Base-by-base conservation (phyloP, 1,140 invertebrate genomes). In the Trichonephila clavipes region DNA sequence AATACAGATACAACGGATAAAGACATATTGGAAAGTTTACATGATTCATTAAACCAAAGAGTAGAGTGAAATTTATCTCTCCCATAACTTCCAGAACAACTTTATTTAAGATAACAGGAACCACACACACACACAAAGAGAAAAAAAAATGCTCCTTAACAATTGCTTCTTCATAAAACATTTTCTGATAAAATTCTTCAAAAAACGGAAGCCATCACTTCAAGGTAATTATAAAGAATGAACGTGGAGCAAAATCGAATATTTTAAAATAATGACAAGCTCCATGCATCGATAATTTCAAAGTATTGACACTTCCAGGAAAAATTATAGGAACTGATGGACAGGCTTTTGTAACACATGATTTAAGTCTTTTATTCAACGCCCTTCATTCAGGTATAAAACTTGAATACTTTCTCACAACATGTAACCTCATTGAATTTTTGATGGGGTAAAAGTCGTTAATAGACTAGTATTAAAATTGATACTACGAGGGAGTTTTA, bases 321-420 rank as follows among this genome's bases (percentile, higher is more conserved):
- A 59, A 83, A 83, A 58, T 51, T 40, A 59, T 51, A 83, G 16
- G 51, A 59, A 12, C 59, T 83, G 82, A 83, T 83, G 44, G 82
- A 83, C 82, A 83, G 82, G 40, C 44, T 51, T 83, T 77, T 83
- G 82, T 83, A 83, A 83, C 40, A 83, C 40, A 44, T 77, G 72
- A 77, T 40, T 77, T 77, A 77, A 34, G 24, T 18, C 72, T 40
- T 77, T 18, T 34, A 77, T 77, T 77, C 72, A 34, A 16, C 72
- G 6, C 14, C 72, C 72, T 77, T 40, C 72, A 77, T 77, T 77
- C 72, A 40, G 14, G 10, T 24, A n/a, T 24, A 34, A 34, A 77
- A 77, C 28, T 77, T 77, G 28, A 77, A 34, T 34, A 77, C 34
- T 18, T 40, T 28, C 72, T 77, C 72, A 34, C 34, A 77, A 34